phyloP scores from a whole-genome alignment of 2,797 vertebrate genomes.

The Australoheros facetus region DNA sequence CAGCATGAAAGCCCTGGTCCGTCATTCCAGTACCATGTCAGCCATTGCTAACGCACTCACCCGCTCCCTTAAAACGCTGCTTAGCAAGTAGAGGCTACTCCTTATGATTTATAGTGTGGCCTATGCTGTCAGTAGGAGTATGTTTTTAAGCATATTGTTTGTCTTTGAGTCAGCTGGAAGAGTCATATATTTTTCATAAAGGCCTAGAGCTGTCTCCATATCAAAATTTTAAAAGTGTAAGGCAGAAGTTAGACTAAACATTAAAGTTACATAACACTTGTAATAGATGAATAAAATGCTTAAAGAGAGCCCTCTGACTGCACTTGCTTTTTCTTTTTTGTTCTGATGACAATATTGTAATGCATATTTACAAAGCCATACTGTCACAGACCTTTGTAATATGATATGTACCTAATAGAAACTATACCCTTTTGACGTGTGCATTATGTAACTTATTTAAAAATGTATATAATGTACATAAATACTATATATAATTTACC shows the following conservation, averaged over 20 bases:
- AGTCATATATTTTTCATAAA: slow-evolving; percentile 40
- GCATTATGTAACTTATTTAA: slow-evolving; percentile 89
- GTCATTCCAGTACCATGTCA: slow-evolving; percentile 96
- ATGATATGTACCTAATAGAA: slow-evolving; percentile 67
- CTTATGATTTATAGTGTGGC: slow-evolving; percentile 65
- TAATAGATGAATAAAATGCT: slow-evolving; percentile 44
- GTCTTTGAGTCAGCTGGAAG: slow-evolving; percentile 36
- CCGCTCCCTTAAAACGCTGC: slow-evolving; percentile 98
- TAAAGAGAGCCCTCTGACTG: slow-evolving; percentile 48
- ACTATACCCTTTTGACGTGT: slow-evolving; percentile 79
- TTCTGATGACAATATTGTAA: slow-evolving; percentile 76
- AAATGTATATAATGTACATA: slow-evolving; percentile 83
- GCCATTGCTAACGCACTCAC: slow-evolving; percentile 97
- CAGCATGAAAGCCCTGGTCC: slow-evolving; percentile 91
- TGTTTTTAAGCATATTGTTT: slow-evolving; percentile 77
- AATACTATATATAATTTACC: slow-evolving; percentile 69
- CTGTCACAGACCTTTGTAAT: slow-evolving; percentile 81
- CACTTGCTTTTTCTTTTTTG: slow-evolving; percentile 56
- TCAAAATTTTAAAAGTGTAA: slow-evolving; percentile 23
- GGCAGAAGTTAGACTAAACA: slow-evolving; percentile 17
- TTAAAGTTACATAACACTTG: background rate
- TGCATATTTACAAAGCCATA: slow-evolving; percentile 94
- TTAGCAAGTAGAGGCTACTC: slow-evolving; percentile 88
- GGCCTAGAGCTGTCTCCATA: slow-evolving; percentile 31
- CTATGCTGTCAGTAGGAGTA: slow-evolving; percentile 61